Evolutionary conservation across 2,797 vertebrate species (phyloP).

Genomic region (Manis javanica): DNA sequence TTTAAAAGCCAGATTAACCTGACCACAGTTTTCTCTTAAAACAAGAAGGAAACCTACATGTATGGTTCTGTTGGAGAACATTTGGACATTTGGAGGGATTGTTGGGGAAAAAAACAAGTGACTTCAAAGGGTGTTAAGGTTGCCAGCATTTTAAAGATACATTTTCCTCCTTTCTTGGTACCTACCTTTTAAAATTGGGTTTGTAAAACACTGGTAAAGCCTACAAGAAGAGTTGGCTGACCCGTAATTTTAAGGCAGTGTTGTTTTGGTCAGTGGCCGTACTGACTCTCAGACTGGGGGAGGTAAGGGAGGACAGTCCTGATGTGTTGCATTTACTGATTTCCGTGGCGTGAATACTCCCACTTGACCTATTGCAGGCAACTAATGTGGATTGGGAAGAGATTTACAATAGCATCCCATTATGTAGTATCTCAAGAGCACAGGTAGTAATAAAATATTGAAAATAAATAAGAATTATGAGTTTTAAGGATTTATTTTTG

Average conservation of each 20-base stretch:
- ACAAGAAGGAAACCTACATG: background rate
- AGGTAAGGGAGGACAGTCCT: background rate
- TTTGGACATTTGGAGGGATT: slow-evolving; percentile 12
- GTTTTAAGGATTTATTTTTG: background rate
- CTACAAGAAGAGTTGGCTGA: background rate
- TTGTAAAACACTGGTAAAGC: background rate
- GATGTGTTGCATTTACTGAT: background rate
- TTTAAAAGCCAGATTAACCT: slow-evolving; percentile 33
- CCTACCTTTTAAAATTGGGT: background rate
- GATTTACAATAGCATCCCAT: background rate
- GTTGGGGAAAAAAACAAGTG: background rate
- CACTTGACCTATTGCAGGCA: background rate
- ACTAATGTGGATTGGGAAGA: background rate
- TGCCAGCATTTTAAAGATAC: background rate
- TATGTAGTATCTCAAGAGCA: background rate
- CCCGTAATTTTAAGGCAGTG: background rate
- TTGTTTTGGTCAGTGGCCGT: background rate
- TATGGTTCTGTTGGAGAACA: background rate
- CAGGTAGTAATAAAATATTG: background rate
- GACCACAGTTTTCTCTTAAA: background rate
- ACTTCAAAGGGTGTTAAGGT: background rate
- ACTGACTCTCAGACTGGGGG: background rate
- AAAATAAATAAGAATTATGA: background rate
- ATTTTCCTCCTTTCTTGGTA: background rate
- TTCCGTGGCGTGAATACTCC: background rate